Percentiles rank a stretch among this genome's conserved stretches.
Evolutionary conservation across 2,888 invertebrate genomes (phyloP).

Genomic region (Digitonthophagus gazella): DNA sequence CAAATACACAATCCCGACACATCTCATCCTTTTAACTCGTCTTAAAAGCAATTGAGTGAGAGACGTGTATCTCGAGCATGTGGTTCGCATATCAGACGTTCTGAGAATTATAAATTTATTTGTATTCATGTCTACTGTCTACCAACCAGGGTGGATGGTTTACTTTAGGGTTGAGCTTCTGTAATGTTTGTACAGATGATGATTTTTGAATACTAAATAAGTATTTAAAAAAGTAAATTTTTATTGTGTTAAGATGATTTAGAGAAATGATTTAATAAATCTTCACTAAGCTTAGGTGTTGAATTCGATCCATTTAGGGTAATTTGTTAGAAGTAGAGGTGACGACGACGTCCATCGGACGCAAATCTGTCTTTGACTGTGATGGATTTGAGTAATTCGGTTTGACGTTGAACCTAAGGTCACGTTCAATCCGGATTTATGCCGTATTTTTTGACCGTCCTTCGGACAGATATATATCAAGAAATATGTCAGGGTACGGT

Average conservation of each 20-base stretch:
- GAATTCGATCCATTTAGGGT: neutral
- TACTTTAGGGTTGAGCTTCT: neutral
- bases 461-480: neutral
- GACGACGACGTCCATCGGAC: neutral
- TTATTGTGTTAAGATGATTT: no score
- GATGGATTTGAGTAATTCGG: neutral
- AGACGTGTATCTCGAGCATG: neutral
- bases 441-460: neutral
- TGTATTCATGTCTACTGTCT: neutral
- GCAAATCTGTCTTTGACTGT: neutral
- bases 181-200: neutral
- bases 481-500: neutral
- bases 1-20: no score
- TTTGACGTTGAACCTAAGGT: neutral
- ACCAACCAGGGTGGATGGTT: no score
- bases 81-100: neutral
- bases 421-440: neutral
- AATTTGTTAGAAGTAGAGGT: neutral
- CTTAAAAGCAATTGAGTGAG: neutral
- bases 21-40: neutral
- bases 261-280: neutral
- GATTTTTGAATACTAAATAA: neutral
- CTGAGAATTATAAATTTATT: neutral
- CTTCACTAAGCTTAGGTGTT: neutral
- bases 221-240: no score